Base-by-base conservation (phyloP, 2,888 invertebrate species). In the Cylloceria caligata region DNA sequence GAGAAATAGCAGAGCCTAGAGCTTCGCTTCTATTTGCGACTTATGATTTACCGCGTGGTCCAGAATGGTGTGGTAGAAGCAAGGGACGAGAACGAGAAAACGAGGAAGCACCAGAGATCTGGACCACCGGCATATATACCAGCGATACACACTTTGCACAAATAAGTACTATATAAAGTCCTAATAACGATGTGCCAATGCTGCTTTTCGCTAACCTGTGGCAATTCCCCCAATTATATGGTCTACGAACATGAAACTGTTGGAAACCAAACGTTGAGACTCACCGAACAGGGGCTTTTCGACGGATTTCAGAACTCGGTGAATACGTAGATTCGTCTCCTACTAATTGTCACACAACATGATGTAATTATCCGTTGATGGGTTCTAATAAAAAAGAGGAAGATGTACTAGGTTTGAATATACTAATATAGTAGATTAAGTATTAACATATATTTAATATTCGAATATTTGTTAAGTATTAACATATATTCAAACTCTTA, bases 21-120 rank as follows among this genome's bases (percentile, higher is more conserved):
- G 80, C 69, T 75, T 62, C 68, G 78, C 81, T 78, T 78, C 74
- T 82, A 82, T 82, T 82, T 78, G 81, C 60, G 81, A 78, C 81
- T 78, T 71, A 60, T 78, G 81, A 82, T 82, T 82, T 75, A 78
- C 45, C 71, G 81, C 30, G 69, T 27, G 30, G 69, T 71, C 71
- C 65, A 65, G 67, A 75, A 36, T 57, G 9, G 36, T 5, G 39
- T 3, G 9, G 24, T 19, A 30, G 16, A 39, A 27, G 45, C 24
- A 16, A 34, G 13, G 47, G 19, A 69, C 52, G 49, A 24, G 24
- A 57, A 21, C 2, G 47, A 42, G 30, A 30, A 21, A 42, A 42
- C 13, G 57, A 24, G 71, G 57, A 49, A 47, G 21, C 9, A 60
- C 39, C 55, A 76, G 71, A 9, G 67, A 76, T 67, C 49, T 71